phyloP scores from a whole-genome alignment of 2,113 vertebrate species.

The Phaetusa simplex region DNA sequence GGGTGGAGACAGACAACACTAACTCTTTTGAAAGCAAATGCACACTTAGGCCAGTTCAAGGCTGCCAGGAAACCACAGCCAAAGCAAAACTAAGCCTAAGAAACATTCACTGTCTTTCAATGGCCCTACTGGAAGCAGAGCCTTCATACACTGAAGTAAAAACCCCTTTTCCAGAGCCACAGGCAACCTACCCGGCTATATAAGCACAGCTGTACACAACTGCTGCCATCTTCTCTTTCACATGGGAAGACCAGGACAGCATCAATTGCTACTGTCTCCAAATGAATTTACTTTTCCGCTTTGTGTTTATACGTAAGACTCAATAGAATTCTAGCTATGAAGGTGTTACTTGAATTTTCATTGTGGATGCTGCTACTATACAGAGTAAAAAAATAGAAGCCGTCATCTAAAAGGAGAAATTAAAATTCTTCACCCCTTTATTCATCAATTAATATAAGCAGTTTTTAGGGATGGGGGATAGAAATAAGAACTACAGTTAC shows the following conservation, averaged over 20 bases:
- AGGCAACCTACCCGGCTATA: not conserved
- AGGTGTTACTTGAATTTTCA: not conserved
- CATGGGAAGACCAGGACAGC: not conserved
- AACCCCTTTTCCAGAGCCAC: not conserved
- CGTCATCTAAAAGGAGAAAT: not conserved
- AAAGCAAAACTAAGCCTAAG: not conserved
- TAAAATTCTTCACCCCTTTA: not conserved
- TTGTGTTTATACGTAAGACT: not conserved
- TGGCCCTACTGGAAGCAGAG: not conserved
- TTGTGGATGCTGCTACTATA: not conserved
- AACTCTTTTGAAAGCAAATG: not conserved
- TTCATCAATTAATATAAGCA: constrained; percentile 10
- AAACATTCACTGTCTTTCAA: not conserved
- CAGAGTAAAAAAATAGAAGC: not conserved
- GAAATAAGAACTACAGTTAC: constrained; percentile 36
- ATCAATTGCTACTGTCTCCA: not conserved
- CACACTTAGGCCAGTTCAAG: not conserved
- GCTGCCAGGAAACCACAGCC: not conserved
- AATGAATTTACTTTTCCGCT: not conserved
- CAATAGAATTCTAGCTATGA: not conserved
- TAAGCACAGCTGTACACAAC: not conserved
- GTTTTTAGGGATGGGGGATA: not conserved
- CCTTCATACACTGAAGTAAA: not conserved
- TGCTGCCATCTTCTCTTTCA: not conserved
- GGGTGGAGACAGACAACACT: not conserved